Conservation (phyloP, 2,113 vertebrate species). For the Nibea coibor region DNA sequence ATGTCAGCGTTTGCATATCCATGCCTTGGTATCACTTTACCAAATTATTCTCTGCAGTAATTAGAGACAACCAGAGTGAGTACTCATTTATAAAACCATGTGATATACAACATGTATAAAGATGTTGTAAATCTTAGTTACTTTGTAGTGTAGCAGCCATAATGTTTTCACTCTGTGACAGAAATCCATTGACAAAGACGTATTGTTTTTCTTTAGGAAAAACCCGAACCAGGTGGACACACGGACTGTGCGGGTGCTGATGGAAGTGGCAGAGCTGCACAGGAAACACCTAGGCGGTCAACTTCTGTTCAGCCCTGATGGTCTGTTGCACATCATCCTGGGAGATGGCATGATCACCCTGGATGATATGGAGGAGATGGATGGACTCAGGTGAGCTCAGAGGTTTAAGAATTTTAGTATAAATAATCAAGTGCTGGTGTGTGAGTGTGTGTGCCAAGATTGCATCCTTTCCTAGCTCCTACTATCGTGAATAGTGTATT, state of each 20-base stretch:
- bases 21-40: slow-evolving; percentile 15
- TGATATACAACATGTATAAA: not conserved
- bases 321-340: slow-evolving; percentile 93
- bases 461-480: slow-evolving; percentile 12
- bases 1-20: slow-evolving; percentile 55
- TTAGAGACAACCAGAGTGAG: slow-evolving; percentile 4
- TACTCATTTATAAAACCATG: slow-evolving; percentile 30
- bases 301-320: slow-evolving; percentile 92
- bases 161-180: slow-evolving; percentile 5
- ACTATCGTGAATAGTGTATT: slow-evolving; percentile 32
- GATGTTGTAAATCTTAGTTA: slow-evolving; percentile 1
- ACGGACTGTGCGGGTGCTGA: slow-evolving; percentile 91
- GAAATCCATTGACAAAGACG: not conserved
- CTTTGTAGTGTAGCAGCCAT: not conserved
- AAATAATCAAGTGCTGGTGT: not conserved
- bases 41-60: slow-evolving; percentile 33
- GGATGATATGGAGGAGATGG: slow-evolving; percentile 99
- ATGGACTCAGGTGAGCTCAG: slow-evolving; percentile 93
- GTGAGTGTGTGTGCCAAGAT: slow-evolving; percentile 11
- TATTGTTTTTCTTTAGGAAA: slow-evolving; percentile 84
- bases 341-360: slow-evolving; percentile 99
- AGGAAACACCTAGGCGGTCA: slow-evolving; percentile 97
- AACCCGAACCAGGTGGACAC: slow-evolving; percentile 94
- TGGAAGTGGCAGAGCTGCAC: slow-evolving; percentile 97
- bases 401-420: slow-evolving; percentile 4